These are phyloP conservation scores for Drosophila ambigua DNA, from an alignment of 1,140 invertebrate species.

Conservation along the genomic window DNA sequence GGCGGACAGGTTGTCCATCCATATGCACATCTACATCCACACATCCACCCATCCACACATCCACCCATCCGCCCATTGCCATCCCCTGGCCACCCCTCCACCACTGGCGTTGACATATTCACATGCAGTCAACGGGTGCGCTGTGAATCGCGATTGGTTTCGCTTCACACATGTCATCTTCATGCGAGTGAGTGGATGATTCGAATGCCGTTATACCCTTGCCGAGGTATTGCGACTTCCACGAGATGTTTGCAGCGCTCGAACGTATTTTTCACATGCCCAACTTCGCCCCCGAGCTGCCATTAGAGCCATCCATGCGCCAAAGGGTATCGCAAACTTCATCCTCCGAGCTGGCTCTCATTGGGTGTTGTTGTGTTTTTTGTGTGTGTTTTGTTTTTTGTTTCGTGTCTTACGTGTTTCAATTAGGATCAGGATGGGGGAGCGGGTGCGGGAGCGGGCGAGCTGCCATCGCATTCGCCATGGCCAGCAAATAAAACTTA, in stretches of 20 bases:
- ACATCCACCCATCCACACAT: no score
- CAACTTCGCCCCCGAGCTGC: no score
- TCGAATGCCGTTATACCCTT: no score
- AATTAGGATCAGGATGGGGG: constrained; percentile 52
- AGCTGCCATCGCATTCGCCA: constrained; percentile 54
- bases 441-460: no score
- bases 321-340: no score
- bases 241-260: no score
- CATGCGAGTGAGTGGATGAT: constrained; percentile 22
- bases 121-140: constrained; percentile 55
- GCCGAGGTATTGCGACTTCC: no score
- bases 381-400: constrained; percentile 11
- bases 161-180: constrained; percentile 32
- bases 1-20: constrained; percentile 23
- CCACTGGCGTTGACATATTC: constrained; percentile 26
- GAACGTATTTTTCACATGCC: no score
- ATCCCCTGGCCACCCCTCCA: not conserved
- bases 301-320: not conserved
- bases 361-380: constrained; percentile 9
- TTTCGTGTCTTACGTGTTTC: constrained; percentile 49
- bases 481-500: constrained; percentile 81
- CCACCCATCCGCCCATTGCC: not conserved
- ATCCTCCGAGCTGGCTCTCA: no score
- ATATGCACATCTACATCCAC: no score
- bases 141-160: constrained; percentile 69